Evolutionary conservation across 2,113 vertebrate species (phyloP).

Genomic region (Mastomys coucha): DNA sequence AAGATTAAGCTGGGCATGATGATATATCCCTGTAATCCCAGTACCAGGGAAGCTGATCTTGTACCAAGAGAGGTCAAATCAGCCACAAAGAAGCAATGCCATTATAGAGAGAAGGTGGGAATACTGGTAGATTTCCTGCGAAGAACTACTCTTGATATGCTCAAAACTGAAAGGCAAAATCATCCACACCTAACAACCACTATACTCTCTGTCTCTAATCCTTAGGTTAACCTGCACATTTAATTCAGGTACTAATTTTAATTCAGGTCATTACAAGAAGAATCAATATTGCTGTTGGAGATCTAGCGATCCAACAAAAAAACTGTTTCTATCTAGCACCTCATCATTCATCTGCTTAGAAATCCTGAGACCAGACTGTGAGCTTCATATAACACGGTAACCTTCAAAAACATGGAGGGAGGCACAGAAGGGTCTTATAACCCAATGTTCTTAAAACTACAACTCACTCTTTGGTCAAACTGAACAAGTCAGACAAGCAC

Average conservation of each 20-base stretch:
- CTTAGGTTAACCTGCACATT: not conserved
- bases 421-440: constrained; percentile 60
- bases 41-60: not conserved
- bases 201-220: not conserved
- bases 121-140: not conserved
- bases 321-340: constrained; percentile 15
- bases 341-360: constrained; percentile 51
- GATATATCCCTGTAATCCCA: not conserved
- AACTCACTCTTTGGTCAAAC: constrained; percentile 50
- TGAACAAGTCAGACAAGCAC: constrained; percentile 10
- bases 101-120: not conserved
- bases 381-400: constrained; percentile 40
- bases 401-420: constrained; percentile 3
- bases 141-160: not conserved
- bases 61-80: not conserved
- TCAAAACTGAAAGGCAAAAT: not conserved
- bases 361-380: constrained; percentile 36
- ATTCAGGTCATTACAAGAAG: constrained; percentile 18
- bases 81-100: not conserved
- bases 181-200: not conserved
- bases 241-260: constrained; percentile 13
- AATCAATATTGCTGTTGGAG: constrained; percentile 32
- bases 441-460: constrained; percentile 55
- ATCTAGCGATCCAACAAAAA: constrained; percentile 31
- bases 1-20: not conserved